A percentile compares a stretch with the other conserved stretches of the same genome.
Conservation (phyloP, 2,888 invertebrate genomes). For the Caradrina clavipalpis region DNA sequence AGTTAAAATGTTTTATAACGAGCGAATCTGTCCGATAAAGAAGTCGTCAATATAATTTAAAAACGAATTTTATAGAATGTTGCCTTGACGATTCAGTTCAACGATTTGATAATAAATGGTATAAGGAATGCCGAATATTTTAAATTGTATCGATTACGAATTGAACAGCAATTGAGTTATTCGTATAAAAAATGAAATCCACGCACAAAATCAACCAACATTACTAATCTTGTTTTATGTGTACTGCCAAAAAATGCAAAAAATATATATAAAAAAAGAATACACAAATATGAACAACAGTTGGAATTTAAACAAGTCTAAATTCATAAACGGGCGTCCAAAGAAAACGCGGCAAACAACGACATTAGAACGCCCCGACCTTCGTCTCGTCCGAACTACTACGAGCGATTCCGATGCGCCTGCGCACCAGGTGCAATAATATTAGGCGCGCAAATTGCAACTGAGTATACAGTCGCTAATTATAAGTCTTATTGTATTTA, state of each 20-base stretch:
- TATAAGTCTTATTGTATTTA: conserved; percentile 30
- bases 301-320: conserved; percentile 39
- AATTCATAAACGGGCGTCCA: conserved; percentile 4
- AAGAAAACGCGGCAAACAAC: conserved; percentile 72
- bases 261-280: conserved; percentile 2
- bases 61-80: conserved; percentile 8
- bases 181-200: neutral
- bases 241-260: neutral
- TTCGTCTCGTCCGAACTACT: conserved; percentile 72
- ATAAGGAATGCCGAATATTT: neutral
- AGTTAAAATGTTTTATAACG: conserved; percentile 9
- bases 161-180: conserved; percentile 11
- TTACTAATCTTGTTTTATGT: too few relatives aligned
- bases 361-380: conserved; percentile 82
- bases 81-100: conserved; percentile 21
- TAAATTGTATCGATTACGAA: conserved; percentile 18
- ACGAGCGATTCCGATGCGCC: conserved; percentile 69
- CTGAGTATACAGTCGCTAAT: conserved; percentile 49
- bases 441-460: conserved; percentile 46
- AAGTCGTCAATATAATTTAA: conserved; percentile 20
- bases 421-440: conserved; percentile 71
- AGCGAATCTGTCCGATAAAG: conserved; percentile 14
- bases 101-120: neutral
- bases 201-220: too few relatives aligned
- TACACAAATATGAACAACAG: conserved; percentile 24